phyloP scores from a whole-genome alignment of 35 echinoderm and acorn worm species.

The Apostichopus parvimensis region DNA sequence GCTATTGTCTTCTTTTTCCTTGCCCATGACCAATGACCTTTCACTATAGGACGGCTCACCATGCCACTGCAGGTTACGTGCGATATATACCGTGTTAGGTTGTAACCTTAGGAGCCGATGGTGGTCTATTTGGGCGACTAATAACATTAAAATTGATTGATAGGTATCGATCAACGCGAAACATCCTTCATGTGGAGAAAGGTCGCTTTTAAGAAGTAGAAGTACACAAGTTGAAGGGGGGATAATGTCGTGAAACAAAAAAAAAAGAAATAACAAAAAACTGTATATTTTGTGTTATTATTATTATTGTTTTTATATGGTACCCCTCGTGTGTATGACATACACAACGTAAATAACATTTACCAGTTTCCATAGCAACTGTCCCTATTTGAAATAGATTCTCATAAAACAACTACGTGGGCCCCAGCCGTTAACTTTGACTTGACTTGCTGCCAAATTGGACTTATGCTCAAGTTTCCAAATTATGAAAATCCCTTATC shows the following conservation, averaged over 20 bases:
- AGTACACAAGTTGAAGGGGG: background rate
- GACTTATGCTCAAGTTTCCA: background rate
- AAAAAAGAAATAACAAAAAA: background rate
- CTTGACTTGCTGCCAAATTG: background rate
- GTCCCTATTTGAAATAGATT: background rate
- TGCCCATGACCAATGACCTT: conserved; percentile 11
- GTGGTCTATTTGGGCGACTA: background rate
- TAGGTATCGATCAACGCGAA: conserved; percentile 1
- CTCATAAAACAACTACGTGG: background rate
- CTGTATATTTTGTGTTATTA: background rate
- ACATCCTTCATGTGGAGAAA: background rate
- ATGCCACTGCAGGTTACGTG: background rate
- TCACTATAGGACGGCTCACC: background rate
- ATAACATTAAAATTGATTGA: conserved; percentile 6
- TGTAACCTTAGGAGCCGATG: conserved; percentile 36
- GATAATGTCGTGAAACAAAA: background rate
- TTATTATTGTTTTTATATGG: background rate
- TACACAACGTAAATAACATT: conserved; percentile 1
- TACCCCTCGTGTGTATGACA: background rate
- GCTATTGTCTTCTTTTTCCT: background rate
- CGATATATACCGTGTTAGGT: conserved; percentile 24
- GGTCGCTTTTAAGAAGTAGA: background rate
- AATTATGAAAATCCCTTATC: too few relatives aligned
- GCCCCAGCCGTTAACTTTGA: background rate
- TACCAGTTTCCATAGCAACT: conserved; percentile 1